A percentile compares a stretch with the other conserved stretches of the same genome.
Evolutionary conservation across 64 coral and sea anemone species (phyloP).

Genomic region (Exaiptasia diaphana): DNA sequence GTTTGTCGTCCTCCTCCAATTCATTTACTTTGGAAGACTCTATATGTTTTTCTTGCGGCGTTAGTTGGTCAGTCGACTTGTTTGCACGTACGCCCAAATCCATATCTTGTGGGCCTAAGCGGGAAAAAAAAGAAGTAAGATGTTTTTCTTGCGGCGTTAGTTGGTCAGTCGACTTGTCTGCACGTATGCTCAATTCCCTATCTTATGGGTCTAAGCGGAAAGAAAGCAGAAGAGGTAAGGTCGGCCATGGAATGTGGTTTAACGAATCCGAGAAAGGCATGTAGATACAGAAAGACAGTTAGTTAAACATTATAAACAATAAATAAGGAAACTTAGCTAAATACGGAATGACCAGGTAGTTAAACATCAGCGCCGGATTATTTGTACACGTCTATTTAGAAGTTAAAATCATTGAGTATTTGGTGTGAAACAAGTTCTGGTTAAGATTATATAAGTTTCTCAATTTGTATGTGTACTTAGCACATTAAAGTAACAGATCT

Average conservation of each 20-base stretch:
- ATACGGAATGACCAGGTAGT: not conserved
- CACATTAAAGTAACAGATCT: too few relatives aligned
- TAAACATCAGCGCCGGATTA: not conserved
- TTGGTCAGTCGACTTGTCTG: slow-evolving; percentile 79
- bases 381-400: not conserved
- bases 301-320: not conserved
- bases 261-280: not conserved
- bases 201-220: not conserved
- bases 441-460: too few relatives aligned
- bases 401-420: not conserved
- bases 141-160: slow-evolving; percentile 34
- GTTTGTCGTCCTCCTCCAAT: slow-evolving; percentile 25
- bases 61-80: slow-evolving; percentile 74
- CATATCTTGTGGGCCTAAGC: not conserved
- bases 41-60: slow-evolving; percentile 34
- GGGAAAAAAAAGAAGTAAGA: not conserved
- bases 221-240: not conserved
- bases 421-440: too few relatives aligned
- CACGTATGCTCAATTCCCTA: slow-evolving; percentile 29
- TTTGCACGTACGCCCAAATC: slow-evolving; percentile 55
- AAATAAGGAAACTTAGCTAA: not conserved
- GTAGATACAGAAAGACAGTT: not conserved
- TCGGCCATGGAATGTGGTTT: too few relatives aligned
- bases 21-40: slow-evolving; percentile 53
- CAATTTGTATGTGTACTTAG: too few relatives aligned